These are phyloP conservation scores for Brienomyrus longianalis DNA, from an alignment of 2,113 vertebrate species.

Conservation along the genomic window DNA sequence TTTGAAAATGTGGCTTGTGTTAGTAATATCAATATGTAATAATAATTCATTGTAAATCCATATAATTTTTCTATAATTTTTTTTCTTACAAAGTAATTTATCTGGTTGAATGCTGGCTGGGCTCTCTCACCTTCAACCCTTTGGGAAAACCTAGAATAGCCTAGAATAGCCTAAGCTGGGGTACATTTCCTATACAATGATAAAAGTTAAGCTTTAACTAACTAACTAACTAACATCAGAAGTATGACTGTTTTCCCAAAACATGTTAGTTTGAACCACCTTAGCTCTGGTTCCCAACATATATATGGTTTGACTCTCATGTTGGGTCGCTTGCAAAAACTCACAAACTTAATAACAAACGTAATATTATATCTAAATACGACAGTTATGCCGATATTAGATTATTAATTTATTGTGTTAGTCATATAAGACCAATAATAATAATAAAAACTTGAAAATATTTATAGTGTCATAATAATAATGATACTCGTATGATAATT, in stretches of 20 bases:
- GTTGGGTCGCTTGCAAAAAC: too few relatives aligned
- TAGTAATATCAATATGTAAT: background rate
- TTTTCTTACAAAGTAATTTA: background rate
- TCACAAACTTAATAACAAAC: too few relatives aligned
- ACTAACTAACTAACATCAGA: too few relatives aligned
- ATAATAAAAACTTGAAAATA: background rate
- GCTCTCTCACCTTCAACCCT: background rate
- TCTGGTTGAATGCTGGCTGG: background rate
- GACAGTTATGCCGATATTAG: background rate
- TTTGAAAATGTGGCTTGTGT: background rate
- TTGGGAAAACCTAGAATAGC: background rate
- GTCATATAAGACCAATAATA: background rate
- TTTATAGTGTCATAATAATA: background rate
- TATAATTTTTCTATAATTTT: background rate
- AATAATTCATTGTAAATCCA: background rate
- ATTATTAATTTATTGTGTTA: background rate
- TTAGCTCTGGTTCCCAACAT: too few relatives aligned
- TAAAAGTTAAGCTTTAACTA: too few relatives aligned
- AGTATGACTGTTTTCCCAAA: too few relatives aligned
- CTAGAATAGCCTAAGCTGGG: background rate
- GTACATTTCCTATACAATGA: background rate
- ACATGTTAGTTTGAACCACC: too few relatives aligned
- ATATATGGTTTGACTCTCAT: too few relatives aligned
- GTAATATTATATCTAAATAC: background rate
- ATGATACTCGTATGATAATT: too few relatives aligned